phyloP scores from a whole-genome alignment of 64 coral and sea anemone species.

The Pocillopora damicornis region DNA sequence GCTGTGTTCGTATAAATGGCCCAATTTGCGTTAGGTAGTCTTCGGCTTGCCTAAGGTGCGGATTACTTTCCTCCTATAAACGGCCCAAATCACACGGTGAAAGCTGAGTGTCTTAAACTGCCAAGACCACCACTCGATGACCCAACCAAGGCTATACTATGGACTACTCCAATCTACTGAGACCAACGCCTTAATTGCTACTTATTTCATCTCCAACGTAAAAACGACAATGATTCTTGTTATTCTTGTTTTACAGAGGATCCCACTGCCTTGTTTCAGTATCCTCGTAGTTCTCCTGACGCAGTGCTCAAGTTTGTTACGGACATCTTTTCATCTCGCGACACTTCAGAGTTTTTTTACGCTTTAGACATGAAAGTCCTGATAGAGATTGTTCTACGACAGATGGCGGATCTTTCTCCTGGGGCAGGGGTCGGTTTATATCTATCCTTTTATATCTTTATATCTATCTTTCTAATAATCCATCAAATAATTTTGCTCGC shows the following conservation, averaged over 20 bases:
- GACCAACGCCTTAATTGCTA: too few species aligned
- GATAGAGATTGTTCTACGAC: conserved; percentile 80
- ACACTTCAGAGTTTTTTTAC: conserved; percentile 86
- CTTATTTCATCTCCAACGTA: too few species aligned
- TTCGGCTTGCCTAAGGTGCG: too few species aligned
- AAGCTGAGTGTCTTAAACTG: too few species aligned
- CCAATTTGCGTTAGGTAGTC: too few species aligned
- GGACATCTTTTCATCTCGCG: conserved; percentile 84
- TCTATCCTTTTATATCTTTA: background rate
- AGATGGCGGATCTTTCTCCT: conserved; percentile 77
- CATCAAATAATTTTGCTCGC: too few species aligned
- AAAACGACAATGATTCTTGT: background rate
- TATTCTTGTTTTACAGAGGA: conserved; percentile 72
- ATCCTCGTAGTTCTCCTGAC: conserved; percentile 62
- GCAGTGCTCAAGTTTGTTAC: conserved; percentile 85
- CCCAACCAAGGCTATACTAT: too few species aligned
- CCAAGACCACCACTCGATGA: too few species aligned
- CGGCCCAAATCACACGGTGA: too few species aligned
- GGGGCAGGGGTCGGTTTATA: conserved; percentile 54
- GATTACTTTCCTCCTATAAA: too few species aligned
- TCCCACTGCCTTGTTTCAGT: conserved; percentile 76
- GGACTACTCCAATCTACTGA: background rate
- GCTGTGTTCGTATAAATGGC: too few species aligned
- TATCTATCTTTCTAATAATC: too few species aligned
- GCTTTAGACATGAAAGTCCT: conserved; percentile 87